Conservation (phyloP, 35 echinoderm and acorn worm genomes). For the Antedon bifida region DNA sequence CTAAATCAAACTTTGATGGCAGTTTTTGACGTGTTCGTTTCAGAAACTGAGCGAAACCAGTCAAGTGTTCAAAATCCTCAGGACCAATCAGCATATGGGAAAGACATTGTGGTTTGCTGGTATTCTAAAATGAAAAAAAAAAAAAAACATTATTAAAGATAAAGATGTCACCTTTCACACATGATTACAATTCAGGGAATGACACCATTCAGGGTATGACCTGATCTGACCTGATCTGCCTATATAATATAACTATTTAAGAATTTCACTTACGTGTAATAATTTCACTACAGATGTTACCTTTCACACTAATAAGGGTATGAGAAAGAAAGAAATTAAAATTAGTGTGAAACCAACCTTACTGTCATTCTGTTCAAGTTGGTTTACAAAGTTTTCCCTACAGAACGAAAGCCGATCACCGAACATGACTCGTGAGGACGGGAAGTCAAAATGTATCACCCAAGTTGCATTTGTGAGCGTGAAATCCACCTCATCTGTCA, state of each 20-base stretch:
- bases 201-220: too few relatives aligned
- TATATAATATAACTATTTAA: too few relatives aligned
- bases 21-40: constrained; percentile 28
- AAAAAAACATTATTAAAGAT: too few relatives aligned
- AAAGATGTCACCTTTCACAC: too few relatives aligned
- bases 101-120: constrained; percentile 26
- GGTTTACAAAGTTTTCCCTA: constrained; percentile 45
- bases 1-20: constrained; percentile 16
- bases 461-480: constrained; percentile 53
- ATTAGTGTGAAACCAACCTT: background rate
- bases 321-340: background rate
- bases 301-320: too few relatives aligned
- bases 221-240: too few relatives aligned
- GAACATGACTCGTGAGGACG: constrained; percentile 33
- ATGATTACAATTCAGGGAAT: too few relatives aligned
- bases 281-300: too few relatives aligned
- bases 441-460: constrained; percentile 87
- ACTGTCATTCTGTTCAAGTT: constrained; percentile 27
- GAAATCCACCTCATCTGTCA: constrained; percentile 38
- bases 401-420: constrained; percentile 55
- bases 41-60: constrained; percentile 27
- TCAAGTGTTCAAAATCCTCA: constrained; percentile 16
- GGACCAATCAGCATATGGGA: constrained; percentile 30
- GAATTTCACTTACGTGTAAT: too few relatives aligned
- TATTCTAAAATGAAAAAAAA: background rate